Base-by-base conservation (phyloP, 2,113 vertebrate species). In the Camelus dromedarius region DNA sequence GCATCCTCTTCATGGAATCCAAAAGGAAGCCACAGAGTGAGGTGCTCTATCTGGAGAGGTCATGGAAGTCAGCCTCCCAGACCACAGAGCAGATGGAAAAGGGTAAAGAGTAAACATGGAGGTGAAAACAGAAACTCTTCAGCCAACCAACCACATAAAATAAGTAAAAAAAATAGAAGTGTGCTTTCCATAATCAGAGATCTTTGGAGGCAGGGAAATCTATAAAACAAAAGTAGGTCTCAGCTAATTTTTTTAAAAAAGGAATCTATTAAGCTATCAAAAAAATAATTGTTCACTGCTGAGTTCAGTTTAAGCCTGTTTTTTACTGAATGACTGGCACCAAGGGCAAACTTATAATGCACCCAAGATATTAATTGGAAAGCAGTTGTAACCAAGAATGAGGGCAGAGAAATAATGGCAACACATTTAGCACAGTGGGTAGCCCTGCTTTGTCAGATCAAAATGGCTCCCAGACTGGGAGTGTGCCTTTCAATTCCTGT, bases 281-380 rank as follows among this genome's bases (percentile, higher is more conserved):
- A 92, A 58, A 92, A 58, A 56, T 28, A 76, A 85, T 42, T 83
- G 52, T 95, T 73, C 92, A 95, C 64, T 66, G 42, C 75, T 96
- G 69, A 93, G 58, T 95, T 96, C 90, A 92, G 64, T 58, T 93
- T 80, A 96, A 96, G 81, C 48, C 46, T 82, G 12, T 16, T 38
- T 85, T 69, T 18, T 28, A 16, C 16, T 88, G 66, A 93, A 85
- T 75, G 26, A 64, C 35, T 73, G 30, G 32, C 67, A 95, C 56
- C 73, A 69, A 77, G 60, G 80, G 82, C 20, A 91, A 89, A 96
- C 52, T 89, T 91, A 79, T 75, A 96, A 96, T 82, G 67, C 54
- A 92, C 90, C 64, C 94, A 95, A 92, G 86, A 96, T 97, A 90
- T 96, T 97, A 96, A 95, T 62, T 97, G 94, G 50, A 96, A 97